Evolutionary conservation across 2,113 vertebrate species (phyloP).

Genomic region (Cacatua alba): DNA sequence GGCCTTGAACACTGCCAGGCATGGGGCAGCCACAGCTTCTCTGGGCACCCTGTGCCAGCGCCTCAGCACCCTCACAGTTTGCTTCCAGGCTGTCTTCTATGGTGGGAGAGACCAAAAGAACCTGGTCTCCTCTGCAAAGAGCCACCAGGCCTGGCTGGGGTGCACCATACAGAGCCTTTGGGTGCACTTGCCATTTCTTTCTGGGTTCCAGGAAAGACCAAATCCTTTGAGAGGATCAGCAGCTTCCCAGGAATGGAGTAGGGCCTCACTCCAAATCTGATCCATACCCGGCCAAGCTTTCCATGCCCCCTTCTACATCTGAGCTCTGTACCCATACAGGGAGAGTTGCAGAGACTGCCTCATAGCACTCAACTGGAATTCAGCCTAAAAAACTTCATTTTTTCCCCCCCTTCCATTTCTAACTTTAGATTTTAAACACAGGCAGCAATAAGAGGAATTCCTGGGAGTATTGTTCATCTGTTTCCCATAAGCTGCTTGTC

Average conservation of each 20-base stretch:
- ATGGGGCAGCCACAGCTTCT: neutral
- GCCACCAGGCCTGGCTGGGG: neutral
- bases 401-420: neutral
- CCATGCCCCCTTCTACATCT: neutral
- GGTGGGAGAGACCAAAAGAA: neutral
- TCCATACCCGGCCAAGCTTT: neutral
- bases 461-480: conserved; percentile 55
- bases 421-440: conserved; percentile 64
- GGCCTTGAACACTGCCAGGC: too few relatives aligned
- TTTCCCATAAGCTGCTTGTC: conserved; percentile 59
- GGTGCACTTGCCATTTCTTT: neutral
- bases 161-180: neutral
- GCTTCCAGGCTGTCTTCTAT: neutral
- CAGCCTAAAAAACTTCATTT: conserved; percentile 10
- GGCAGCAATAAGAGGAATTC: conserved; percentile 58
- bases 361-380: conserved; percentile 23
- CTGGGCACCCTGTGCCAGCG: neutral
- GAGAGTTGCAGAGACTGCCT: conserved; percentile 8
- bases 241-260: neutral
- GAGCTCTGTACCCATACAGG: conserved; percentile 41
- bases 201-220: neutral
- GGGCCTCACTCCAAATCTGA: neutral
- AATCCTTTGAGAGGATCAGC: neutral
- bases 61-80: neutral
- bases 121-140: fast-evolving